Base-by-base conservation (phyloP, 2,113 vertebrate genomes). In the Macaca nemestrina region DNA sequence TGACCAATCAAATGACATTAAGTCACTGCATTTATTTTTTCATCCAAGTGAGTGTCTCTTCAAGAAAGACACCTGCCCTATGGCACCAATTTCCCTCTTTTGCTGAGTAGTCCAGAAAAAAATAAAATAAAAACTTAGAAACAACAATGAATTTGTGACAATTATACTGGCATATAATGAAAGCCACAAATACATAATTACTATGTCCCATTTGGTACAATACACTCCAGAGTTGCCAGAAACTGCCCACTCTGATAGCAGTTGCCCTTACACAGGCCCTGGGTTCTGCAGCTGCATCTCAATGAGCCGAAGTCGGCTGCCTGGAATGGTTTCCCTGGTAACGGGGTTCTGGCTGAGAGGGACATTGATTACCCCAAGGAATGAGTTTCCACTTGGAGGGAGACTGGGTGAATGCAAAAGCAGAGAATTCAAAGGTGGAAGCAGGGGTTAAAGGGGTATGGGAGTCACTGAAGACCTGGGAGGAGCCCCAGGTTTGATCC, bases 311-410 rank as follows among this genome's bases (percentile, higher is more conserved):
- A 92, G 81, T 96, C 84, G 16, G 94, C 98, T 97, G 95, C 93
- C 90, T 97, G 88, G 90, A 96, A 97, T 93, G 98, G 97, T 97
- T 98, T 98, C 98, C 98, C 94, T 98, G 97, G 98, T 98, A 98
- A 98, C 97, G 48, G 95, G 89, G 98, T 98, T 98, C 97, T 97
- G 98, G 98, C 98, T 98, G 95, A 98, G 98, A 98, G 96, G 97
- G 96, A 97, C 98, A 99, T 98, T 98, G 98, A 99, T 99, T 98
- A 98, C 95, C 98, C 95, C 35, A 72, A 98, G 97, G 98, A 98
- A 97, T 93, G 95, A 98, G 97, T 93, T 97, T 98, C 97, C 80
- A 97, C 93, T 97, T 97, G 96, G 95, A 98, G 70, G 92, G 95
- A 98, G 88, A 88, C 91, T 97, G 95, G 95, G 90, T 92, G 93